A percentile compares a stretch with the other conserved stretches of the same genome.
phyloP scores from a whole-genome alignment of 2,888 invertebrate species.

The Rhamphomyia laevipes region DNA sequence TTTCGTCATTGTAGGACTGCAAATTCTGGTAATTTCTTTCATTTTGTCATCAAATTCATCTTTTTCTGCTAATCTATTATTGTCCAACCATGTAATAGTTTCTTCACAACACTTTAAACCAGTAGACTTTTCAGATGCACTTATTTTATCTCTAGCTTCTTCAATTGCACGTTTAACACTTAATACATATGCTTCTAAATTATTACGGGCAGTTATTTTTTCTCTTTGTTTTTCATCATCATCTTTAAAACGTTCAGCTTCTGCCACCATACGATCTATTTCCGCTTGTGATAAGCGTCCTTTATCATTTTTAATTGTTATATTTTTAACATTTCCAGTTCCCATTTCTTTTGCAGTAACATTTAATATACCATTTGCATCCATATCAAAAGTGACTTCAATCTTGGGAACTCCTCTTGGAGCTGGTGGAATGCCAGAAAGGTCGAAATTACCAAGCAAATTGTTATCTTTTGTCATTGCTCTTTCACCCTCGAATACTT shows the following conservation, averaged over 20 bases:
- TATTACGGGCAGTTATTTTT: slow-evolving; percentile 53
- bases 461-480: slow-evolving; percentile 90
- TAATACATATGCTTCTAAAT: slow-evolving; percentile 54
- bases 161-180: slow-evolving; percentile 54
- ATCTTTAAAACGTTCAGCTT: slow-evolving; percentile 55
- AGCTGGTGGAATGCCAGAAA: slow-evolving; percentile 85
- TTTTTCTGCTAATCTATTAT: slow-evolving; percentile 58
- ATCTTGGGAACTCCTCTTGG: slow-evolving; percentile 74
- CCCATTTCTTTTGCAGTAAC: slow-evolving; percentile 60
- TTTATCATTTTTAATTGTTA: slow-evolving; percentile 68
- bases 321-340: slow-evolving; percentile 53
- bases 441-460: slow-evolving; percentile 83
- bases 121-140: slow-evolving; percentile 55
- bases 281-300: slow-evolving; percentile 64
- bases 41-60: slow-evolving; percentile 50
- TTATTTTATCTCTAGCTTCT: slow-evolving; percentile 48
- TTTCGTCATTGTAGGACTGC: slow-evolving; percentile 27
- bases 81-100: slow-evolving; percentile 57
- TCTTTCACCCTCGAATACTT: slow-evolving; percentile 60
- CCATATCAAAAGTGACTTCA: slow-evolving; percentile 66
- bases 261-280: slow-evolving; percentile 61
- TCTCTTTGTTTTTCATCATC: slow-evolving; percentile 57
- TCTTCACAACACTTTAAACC: slow-evolving; percentile 49
- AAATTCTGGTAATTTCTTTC: slow-evolving; percentile 25
- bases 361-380: slow-evolving; percentile 87